Conservation (phyloP, 2,797 vertebrate species). For the Falco rusticolus region DNA sequence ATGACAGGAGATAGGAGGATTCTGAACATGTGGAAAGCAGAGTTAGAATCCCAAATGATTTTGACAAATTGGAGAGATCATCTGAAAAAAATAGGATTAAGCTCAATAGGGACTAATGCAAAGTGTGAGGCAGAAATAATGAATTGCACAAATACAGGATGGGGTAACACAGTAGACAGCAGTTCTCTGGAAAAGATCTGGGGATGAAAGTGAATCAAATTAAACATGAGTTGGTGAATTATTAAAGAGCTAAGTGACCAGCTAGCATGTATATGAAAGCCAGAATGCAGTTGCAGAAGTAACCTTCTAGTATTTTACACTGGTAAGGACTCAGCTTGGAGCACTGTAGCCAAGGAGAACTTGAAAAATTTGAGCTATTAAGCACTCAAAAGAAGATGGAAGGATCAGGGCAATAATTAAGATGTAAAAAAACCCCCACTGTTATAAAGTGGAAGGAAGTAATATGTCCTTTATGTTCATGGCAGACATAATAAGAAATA, state of each 20-base stretch:
- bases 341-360: background rate
- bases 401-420: background rate
- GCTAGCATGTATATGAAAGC: background rate
- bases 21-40: constrained; percentile 53
- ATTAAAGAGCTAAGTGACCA: constrained; percentile 11
- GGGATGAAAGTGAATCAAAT: constrained; percentile 6
- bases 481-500: background rate
- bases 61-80: constrained; percentile 38
- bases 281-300: background rate
- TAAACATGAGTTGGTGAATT: background rate
- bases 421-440: background rate
- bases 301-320: background rate
- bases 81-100: constrained; percentile 42
- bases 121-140: constrained; percentile 47
- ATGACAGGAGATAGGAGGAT: background rate
- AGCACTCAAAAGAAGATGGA: background rate
- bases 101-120: background rate
- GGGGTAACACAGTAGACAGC: background rate
- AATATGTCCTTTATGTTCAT: background rate
- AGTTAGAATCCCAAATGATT: constrained; percentile 50
- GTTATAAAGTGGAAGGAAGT: background rate
- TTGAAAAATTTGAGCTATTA: background rate
- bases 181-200: background rate
- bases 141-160: constrained; percentile 5
- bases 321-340: background rate